Percentiles rank a stretch among this genome's conserved stretches.
phyloP scores from a whole-genome alignment of 2,797 vertebrate genomes.

The Tragelaphus eurycerus region DNA sequence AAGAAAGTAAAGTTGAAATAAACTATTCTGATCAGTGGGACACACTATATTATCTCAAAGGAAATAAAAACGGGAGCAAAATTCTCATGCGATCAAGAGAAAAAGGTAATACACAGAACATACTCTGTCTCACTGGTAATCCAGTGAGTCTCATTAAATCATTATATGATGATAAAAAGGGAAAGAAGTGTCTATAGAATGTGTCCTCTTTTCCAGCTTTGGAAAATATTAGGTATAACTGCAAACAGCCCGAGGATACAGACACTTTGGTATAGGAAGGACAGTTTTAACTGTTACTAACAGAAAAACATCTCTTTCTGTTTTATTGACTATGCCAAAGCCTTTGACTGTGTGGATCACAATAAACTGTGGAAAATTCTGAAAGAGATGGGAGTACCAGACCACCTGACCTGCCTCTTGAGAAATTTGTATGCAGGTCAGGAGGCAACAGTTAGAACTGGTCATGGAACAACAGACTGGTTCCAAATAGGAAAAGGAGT shows the following conservation, averaged over 20 bases:
- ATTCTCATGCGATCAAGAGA: constrained; percentile 46
- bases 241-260: neutral
- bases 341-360: too few relatives aligned
- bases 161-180: neutral
- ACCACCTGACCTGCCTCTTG: too few relatives aligned
- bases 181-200: neutral
- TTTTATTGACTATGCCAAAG: too few relatives aligned
- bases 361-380: too few relatives aligned
- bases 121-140: constrained; percentile 57
- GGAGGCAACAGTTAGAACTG: too few relatives aligned
- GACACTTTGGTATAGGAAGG: neutral
- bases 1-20: constrained; percentile 61
- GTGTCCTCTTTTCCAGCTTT: neutral
- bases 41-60: constrained; percentile 42
- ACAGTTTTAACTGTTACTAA: neutral
- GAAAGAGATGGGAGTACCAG: too few relatives aligned
- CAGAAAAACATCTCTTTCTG: too few relatives aligned
- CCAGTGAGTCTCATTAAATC: neutral
- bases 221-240: neutral
- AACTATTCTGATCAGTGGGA: constrained; percentile 52
- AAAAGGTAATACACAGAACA: constrained; percentile 27
- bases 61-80: constrained; percentile 47
- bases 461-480: too few relatives aligned
- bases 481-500: too few relatives aligned
- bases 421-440: too few relatives aligned